A percentile compares a stretch with the other conserved stretches of the same genome.
Conservation (phyloP, 2,113 vertebrate genomes). For the Pandion haliaetus region DNA sequence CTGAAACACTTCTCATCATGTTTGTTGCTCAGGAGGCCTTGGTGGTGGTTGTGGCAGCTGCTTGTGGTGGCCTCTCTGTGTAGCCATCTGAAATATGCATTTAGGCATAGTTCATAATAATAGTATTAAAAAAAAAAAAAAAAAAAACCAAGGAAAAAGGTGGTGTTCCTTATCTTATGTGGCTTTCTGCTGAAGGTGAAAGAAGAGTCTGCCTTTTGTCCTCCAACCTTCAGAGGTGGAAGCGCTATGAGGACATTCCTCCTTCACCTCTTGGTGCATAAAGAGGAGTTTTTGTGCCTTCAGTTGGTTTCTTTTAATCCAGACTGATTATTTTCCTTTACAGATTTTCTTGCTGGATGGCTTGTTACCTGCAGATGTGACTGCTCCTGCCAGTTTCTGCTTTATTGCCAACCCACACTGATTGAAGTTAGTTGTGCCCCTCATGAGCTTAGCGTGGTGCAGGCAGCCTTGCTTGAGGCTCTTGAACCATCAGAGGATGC, state of each 20-base stretch:
- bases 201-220: not conserved
- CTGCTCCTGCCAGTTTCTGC: not conserved
- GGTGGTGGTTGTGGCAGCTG: not conserved
- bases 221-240: not conserved
- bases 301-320: not conserved
- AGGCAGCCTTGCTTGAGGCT: not conserved
- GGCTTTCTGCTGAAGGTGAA: not conserved
- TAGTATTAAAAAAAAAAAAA: not conserved
- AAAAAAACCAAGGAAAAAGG: too few relatives aligned
- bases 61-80: not conserved
- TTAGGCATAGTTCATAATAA: not conserved
- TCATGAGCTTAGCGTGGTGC: not conserved
- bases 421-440: rapidly evolving
- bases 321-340: not conserved
- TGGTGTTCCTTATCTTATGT: not conserved
- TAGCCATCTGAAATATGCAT: not conserved
- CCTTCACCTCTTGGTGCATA: not conserved
- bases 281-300: not conserved
- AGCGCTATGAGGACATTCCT: not conserved
- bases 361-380: not conserved
- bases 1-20: not conserved
- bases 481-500: rapidly evolving
- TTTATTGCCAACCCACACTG: not conserved
- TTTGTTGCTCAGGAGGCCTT: not conserved
- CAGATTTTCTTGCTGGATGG: too few relatives aligned